Evolutionary conservation across 2,888 invertebrate species (phyloP).

Genomic region (Helleia helle): DNA sequence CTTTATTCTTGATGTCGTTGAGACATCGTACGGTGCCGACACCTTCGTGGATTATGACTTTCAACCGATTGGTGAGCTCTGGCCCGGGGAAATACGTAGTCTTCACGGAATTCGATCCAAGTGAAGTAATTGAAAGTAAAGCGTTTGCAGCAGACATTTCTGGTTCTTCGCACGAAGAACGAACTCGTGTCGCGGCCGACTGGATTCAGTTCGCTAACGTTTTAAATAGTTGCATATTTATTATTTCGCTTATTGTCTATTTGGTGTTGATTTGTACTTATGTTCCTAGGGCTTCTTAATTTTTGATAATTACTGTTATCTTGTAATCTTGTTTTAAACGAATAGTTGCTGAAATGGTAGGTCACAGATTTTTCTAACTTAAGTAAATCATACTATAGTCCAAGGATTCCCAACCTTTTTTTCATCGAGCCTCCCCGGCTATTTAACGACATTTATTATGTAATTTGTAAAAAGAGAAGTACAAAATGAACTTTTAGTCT

Average conservation of each 20-base stretch:
- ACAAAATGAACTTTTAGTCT: too few species aligned
- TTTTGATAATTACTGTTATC: too few species aligned
- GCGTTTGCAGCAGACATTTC: constrained; percentile 32
- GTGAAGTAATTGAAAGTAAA: constrained; percentile 33
- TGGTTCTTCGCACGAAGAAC: constrained; percentile 24
- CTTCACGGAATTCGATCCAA: constrained; percentile 59
- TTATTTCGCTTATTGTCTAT: constrained; percentile 42
- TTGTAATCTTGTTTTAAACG: too few species aligned
- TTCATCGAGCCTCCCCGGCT: too few species aligned
- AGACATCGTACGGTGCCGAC: constrained; percentile 37
- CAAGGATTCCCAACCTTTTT: too few species aligned
- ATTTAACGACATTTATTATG: too few species aligned
- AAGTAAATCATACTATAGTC: too few species aligned
- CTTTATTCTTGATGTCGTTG: constrained; percentile 47
- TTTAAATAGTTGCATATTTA: constrained; percentile 47
- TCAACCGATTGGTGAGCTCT: constrained; percentile 38
- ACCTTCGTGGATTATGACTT: constrained; percentile 42
- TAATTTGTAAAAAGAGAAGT: too few species aligned
- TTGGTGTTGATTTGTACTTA: constrained; percentile 44
- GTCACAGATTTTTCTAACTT: too few species aligned
- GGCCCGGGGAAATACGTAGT: constrained; percentile 56
- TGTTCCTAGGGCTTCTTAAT: constrained; percentile 38
- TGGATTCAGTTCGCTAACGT: constrained; percentile 57
- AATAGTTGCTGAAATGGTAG: too few species aligned
- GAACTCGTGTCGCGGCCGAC: constrained; percentile 30